A percentile compares a stretch with the other conserved stretches of the same genome.
Conservation (phyloP, 2,888 invertebrate genomes). For the Agrochola lychnidis region DNA sequence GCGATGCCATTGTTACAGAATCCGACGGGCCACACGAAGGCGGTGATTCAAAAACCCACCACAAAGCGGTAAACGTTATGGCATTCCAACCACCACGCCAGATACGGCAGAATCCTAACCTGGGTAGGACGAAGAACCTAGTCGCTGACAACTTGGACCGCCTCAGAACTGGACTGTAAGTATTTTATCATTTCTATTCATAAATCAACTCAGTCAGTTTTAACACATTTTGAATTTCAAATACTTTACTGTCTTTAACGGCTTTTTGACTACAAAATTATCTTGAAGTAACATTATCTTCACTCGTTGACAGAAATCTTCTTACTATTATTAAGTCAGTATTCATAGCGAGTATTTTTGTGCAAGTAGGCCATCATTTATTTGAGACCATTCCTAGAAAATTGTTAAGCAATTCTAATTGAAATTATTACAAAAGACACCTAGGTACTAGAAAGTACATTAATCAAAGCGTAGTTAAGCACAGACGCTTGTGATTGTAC, state of each 20-base stretch:
- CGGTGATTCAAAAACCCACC: slow-evolving; percentile 48
- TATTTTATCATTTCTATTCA: slow-evolving; percentile 52
- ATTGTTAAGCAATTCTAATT: background rate
- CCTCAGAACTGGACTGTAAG: slow-evolving; percentile 81
- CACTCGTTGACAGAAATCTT: background rate
- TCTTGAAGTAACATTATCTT: background rate
- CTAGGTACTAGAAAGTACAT: background rate
- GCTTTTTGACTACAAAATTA: slow-evolving; percentile 8
- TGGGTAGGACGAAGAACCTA: slow-evolving; percentile 81
- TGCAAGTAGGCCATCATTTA: background rate
- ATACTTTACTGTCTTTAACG: background rate
- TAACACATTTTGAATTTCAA: background rate
- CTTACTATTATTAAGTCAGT: background rate
- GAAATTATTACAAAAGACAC: background rate
- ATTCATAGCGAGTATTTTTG: background rate
- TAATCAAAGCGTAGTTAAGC: background rate
- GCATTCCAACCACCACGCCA: slow-evolving; percentile 75
- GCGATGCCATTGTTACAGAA: slow-evolving; percentile 31
- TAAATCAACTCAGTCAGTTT: background rate
- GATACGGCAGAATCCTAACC: slow-evolving; percentile 84
- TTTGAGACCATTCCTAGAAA: background rate
- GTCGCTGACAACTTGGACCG: slow-evolving; percentile 78
- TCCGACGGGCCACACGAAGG: slow-evolving; percentile 66
- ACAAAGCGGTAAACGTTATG: slow-evolving; percentile 26
- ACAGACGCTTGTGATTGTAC: background rate